A percentile compares a stretch with the other conserved stretches of the same genome.
phyloP scores from a whole-genome alignment of 2,113 vertebrate genomes.

The Sinocyclocheilus grahami region DNA sequence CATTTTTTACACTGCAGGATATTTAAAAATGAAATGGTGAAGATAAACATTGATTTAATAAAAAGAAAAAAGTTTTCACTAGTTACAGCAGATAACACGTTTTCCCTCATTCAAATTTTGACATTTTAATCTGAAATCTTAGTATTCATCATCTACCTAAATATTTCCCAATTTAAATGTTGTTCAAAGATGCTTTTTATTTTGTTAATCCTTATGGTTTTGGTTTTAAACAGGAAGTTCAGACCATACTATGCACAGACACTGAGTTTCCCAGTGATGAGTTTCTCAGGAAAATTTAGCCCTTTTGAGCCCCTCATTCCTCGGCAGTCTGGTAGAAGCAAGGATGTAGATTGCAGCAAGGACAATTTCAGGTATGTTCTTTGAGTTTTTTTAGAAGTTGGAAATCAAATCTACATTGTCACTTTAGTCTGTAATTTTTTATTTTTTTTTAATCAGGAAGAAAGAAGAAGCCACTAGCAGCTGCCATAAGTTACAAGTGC shows the following conservation, averaged over 20 bases:
- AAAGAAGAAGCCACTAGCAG: slow-evolving; percentile 52
- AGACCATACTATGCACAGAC: slow-evolving; percentile 82
- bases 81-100: not conserved
- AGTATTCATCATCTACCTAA: not conserved
- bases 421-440: not conserved
- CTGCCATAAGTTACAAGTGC: slow-evolving; percentile 49
- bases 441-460: slow-evolving; percentile 37
- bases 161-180: not conserved
- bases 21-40: not conserved
- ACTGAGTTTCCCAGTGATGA: slow-evolving; percentile 79
- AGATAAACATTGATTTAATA: not conserved
- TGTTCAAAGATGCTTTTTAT: not conserved
- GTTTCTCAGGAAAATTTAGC: slow-evolving; percentile 76
- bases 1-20: too few relatives aligned
- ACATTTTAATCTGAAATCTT: not conserved
- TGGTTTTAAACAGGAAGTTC: slow-evolving; percentile 77
- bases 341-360: slow-evolving; percentile 47
- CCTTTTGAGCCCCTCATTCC: slow-evolving; percentile 77
- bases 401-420: not conserved
- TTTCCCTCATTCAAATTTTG: not conserved
- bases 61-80: not conserved
- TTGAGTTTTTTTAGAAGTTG: not conserved
- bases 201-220: slow-evolving; percentile 22
- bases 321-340: slow-evolving; percentile 53
- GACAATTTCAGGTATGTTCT: slow-evolving; percentile 25